Base-by-base conservation (phyloP, 2,113 vertebrate species). In the Casuarius casuarius region DNA sequence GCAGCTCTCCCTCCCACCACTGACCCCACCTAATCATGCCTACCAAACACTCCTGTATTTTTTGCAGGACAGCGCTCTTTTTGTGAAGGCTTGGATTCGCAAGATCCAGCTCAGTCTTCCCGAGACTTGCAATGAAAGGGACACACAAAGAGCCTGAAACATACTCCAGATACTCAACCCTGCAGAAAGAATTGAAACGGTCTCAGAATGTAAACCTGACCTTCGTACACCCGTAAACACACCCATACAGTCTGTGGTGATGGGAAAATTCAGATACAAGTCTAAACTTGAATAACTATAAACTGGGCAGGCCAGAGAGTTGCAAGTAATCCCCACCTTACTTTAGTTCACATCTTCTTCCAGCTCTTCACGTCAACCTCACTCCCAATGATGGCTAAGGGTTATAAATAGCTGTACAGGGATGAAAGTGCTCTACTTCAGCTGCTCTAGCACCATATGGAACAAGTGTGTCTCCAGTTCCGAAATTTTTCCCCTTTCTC, bases 21-120 rank as follows among this genome's bases (percentile, higher is more conserved):
- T 82, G 73, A 49, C 14, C 25, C 28, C 44, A 67, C 29, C 28
- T 14, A 66, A 63, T 49, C 29, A 12, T 76, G 85, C 98, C 97
- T 97, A 99, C 98, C 98, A 99, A 67, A 77, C 98, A 98, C 46
- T 98, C 97, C 88, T 97, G 96, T 1, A 98, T 96, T 86, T 98
- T 98, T 58, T 94, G 85, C 63, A 98, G 84, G 35, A 98, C 87
- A n/a, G 87, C 35, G 2, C 84, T 94, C 93, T 94, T 98, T 84
- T 98, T 99, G 84, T 97, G 95, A 44, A 72, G 51, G 91, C 98
- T 87, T 38, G 97, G 95, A 78, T 97, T 88, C 89, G 98, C 94
- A 72, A 92, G 84, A 18, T 95, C 68, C 78, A 98, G 46, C 17
- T 90, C 95, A 11, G 23, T 94, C 94, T 94, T 97, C n/a, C 98